phyloP scores from a whole-genome alignment of 2,113 vertebrate genomes.

The Hippopotamus amphibius region DNA sequence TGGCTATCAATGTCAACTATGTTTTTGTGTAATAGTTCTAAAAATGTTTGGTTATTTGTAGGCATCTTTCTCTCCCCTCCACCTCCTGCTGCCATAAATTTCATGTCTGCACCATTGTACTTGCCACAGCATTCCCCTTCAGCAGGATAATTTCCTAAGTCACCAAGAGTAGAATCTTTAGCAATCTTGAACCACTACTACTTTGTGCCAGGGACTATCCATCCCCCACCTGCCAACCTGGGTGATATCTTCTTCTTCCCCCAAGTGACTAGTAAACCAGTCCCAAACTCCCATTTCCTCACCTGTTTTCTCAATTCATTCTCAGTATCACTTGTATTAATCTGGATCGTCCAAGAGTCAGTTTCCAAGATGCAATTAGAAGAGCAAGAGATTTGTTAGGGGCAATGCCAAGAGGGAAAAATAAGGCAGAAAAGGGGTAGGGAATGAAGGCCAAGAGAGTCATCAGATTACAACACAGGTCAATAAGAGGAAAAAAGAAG shows the following conservation, averaged over 20 bases:
- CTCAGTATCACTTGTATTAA: neutral
- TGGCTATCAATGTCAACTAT: neutral
- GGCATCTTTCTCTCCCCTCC: neutral
- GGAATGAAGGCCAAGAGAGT: neutral
- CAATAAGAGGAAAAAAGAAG: neutral
- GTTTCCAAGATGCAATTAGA: neutral
- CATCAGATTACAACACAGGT: neutral
- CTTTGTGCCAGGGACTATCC: neutral
- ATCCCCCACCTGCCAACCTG: neutral
- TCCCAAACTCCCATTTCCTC: neutral
- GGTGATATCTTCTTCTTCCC: neutral
- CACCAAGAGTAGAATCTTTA: neutral
- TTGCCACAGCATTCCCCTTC: neutral
- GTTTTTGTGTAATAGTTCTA: neutral
- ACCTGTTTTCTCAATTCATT: neutral
- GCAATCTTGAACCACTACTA: neutral
- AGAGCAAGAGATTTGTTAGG: neutral
- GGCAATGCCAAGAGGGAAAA: neutral
- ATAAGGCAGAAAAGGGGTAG: neutral
- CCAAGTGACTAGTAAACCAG: neutral
- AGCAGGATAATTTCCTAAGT: neutral
- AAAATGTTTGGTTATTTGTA: neutral
- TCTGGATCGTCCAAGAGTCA: neutral
- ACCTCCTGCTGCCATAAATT: neutral
- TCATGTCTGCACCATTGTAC: neutral